phyloP scores from a whole-genome alignment of 2,888 invertebrate genomes.

The Marronus borbonicus region DNA sequence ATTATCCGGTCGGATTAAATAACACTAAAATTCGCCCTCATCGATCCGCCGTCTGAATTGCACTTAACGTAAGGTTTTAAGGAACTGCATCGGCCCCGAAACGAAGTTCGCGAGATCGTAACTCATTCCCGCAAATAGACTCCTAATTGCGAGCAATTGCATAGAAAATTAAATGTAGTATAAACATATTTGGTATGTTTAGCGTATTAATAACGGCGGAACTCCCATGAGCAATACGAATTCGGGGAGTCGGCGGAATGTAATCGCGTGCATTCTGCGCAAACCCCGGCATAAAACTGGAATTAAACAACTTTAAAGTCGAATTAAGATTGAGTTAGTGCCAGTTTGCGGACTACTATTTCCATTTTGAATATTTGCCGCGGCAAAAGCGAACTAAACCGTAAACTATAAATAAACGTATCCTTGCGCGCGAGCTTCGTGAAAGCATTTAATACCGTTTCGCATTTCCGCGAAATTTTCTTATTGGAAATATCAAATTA shows the following conservation, averaged over 20 bases:
- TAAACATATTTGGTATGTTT: slow-evolving; percentile 49
- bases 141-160: slow-evolving; percentile 48
- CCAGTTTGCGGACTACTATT: slow-evolving; percentile 52
- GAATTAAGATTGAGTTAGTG: slow-evolving; percentile 60
- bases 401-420: slow-evolving; percentile 44
- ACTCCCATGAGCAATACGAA: slow-evolving; percentile 44
- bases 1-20: slow-evolving; percentile 35
- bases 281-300: slow-evolving; percentile 57
- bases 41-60: slow-evolving; percentile 28
- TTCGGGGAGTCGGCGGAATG: slow-evolving; percentile 43
- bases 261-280: slow-evolving; percentile 56
- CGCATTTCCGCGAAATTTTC: slow-evolving; percentile 12
- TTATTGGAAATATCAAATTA: slow-evolving; percentile 35
- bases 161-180: slow-evolving; percentile 51
- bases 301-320: slow-evolving; percentile 59
- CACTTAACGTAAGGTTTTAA: slow-evolving; percentile 31
- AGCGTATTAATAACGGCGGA: slow-evolving; percentile 48
- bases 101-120: slow-evolving; percentile 32
- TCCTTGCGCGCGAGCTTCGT: slow-evolving; percentile 19
- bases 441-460: slow-evolving; percentile 42
- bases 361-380: slow-evolving; percentile 49
- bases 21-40: slow-evolving; percentile 37
- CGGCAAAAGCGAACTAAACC: slow-evolving; percentile 10
- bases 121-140: slow-evolving; percentile 44
- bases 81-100: slow-evolving; percentile 21